Percentiles rank a stretch among this genome's conserved stretches.
Conservation (phyloP, 2,797 vertebrate species). For the Mionectes olivaceus region DNA sequence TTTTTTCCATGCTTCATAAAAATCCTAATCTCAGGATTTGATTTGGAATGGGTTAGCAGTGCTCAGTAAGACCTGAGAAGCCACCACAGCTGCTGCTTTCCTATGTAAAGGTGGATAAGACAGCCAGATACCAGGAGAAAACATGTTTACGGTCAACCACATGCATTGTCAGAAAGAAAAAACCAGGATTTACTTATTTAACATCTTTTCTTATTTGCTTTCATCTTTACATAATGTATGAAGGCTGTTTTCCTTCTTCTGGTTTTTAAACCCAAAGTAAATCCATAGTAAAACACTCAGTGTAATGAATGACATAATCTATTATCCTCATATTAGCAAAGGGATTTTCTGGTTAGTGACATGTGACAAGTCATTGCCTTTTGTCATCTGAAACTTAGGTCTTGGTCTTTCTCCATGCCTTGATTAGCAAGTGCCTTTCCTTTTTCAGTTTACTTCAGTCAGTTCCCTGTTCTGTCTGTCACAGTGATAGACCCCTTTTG, state of each 20-base stretch:
- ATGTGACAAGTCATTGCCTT: background rate
- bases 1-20: background rate
- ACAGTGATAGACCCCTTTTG: background rate
- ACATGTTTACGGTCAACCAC: background rate
- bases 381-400: background rate
- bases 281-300: background rate
- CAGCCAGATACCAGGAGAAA: background rate
- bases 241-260: background rate
- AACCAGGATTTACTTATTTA: background rate
- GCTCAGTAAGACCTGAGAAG: background rate
- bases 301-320: background rate
- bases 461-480: background rate
- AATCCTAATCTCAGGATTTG: accelerated
- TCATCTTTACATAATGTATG: background rate
- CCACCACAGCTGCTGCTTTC: background rate
- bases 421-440: background rate
- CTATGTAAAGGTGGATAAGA: background rate
- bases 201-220: background rate
- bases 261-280: background rate
- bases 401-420: background rate
- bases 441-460: background rate
- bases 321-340: background rate
- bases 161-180: background rate
- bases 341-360: background rate
- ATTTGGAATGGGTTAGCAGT: background rate